Percentiles rank a stretch among this genome's conserved stretches.
phyloP scores from a whole-genome alignment of 2,113 vertebrate species.

The Heloderma charlesbogerti region DNA sequence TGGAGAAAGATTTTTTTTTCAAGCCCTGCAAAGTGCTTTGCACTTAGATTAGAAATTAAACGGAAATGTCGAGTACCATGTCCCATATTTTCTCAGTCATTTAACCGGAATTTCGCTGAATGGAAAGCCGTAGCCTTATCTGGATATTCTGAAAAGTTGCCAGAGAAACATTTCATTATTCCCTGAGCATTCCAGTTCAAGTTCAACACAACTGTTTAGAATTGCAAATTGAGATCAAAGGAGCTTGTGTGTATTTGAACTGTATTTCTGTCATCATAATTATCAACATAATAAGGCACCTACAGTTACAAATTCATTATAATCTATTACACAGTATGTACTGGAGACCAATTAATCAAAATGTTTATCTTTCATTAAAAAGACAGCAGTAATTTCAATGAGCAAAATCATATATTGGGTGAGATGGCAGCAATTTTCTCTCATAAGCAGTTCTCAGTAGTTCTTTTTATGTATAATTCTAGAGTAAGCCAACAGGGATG shows the following conservation, averaged over 20 bases:
- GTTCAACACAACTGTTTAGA: constrained; percentile 61
- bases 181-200: constrained; percentile 53
- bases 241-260: constrained; percentile 37
- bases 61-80: constrained; percentile 11
- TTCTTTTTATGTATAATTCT: neutral
- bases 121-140: constrained; percentile 20
- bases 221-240: constrained; percentile 62
- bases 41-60: constrained; percentile 34
- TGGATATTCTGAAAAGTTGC: constrained; percentile 38
- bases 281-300: constrained; percentile 24
- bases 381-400: neutral
- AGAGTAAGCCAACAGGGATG: neutral
- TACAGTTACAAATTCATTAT: constrained; percentile 33
- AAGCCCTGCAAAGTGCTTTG: neutral
- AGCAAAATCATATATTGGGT: constrained; percentile 26
- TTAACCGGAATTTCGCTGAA: constrained; percentile 29
- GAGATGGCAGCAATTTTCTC: neutral
- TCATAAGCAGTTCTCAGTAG: neutral
- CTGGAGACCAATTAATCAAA: constrained; percentile 10
- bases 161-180: constrained; percentile 49
- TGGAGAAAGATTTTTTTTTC: neutral
- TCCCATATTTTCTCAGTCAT: neutral
- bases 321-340: constrained; percentile 46
- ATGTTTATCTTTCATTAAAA: constrained; percentile 48
- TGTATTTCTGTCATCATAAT: constrained; percentile 50